These are phyloP conservation scores for Columba janthina DNA, from an alignment of 2,113 vertebrate species.

Conservation along the genomic window DNA sequence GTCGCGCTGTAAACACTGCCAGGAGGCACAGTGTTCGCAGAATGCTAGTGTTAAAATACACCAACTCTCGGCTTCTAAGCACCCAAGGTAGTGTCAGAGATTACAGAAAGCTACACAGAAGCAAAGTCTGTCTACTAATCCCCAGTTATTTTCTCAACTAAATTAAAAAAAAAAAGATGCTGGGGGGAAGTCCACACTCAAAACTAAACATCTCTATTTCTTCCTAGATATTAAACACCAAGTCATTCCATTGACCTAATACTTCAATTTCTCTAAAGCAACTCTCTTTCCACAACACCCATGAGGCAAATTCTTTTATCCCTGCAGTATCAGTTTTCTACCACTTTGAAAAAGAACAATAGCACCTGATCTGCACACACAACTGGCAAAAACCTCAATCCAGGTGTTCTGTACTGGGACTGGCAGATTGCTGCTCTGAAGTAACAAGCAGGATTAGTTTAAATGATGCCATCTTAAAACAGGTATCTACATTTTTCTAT, in stretches of 20 bases:
- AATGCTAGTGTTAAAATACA: fast-evolving
- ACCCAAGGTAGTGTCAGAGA: background rate
- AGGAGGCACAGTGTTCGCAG: fast-evolving
- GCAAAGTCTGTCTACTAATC: background rate
- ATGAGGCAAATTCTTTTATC: background rate
- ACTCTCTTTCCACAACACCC: background rate
- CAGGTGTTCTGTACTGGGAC: background rate
- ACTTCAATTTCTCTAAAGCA: background rate
- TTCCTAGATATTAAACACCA: background rate
- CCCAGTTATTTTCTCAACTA: background rate
- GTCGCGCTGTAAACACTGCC: fast-evolving
- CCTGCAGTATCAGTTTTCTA: background rate
- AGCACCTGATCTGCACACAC: background rate
- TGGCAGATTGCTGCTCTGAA: background rate
- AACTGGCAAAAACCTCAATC: background rate
- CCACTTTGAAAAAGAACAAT: background rate
- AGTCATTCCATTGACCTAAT: background rate
- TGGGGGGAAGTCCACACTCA: background rate
- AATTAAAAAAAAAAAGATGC: background rate
- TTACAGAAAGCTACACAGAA: background rate
- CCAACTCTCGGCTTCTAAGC: background rate
- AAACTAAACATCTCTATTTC: background rate
- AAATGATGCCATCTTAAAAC: background rate
- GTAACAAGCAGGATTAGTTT: background rate
- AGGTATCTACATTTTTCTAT: background rate